phyloP scores from a whole-genome alignment of 1,140 invertebrate genomes.

The Fopius arisanus region DNA sequence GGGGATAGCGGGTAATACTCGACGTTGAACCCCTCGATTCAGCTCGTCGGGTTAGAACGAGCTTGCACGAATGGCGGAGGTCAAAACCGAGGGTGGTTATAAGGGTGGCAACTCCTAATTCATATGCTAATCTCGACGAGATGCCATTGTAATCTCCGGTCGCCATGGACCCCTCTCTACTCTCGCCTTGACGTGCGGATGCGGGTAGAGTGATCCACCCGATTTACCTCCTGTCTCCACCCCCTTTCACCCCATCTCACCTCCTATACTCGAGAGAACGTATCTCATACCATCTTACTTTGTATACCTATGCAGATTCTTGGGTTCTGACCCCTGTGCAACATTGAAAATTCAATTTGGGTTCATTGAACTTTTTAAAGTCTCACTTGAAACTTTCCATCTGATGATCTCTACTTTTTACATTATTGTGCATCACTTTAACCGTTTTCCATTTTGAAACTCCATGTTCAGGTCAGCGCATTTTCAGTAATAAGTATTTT shows the following conservation, averaged over 20 bases:
- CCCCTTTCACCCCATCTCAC: constrained; percentile 18
- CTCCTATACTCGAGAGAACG: neutral
- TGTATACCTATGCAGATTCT: constrained; percentile 49
- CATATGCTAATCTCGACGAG: constrained; percentile 65
- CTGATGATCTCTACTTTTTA: neutral
- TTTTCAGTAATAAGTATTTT: no score
- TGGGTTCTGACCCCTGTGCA: constrained; percentile 38
- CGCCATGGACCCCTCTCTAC: constrained; percentile 54
- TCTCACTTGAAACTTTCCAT: neutral
- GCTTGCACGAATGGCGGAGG: constrained; percentile 25
- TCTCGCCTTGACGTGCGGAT: constrained; percentile 55
- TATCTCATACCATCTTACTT: constrained; percentile 7
- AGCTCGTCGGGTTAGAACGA: constrained; percentile 29
- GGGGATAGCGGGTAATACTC: neutral
- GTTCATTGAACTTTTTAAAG: constrained; percentile 43
- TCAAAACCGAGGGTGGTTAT: constrained; percentile 22
- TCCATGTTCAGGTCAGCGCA: no score
- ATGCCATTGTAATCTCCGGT: constrained; percentile 66
- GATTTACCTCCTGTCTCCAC: constrained; percentile 11
- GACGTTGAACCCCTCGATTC: neutral
- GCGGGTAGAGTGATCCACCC: constrained; percentile 54
- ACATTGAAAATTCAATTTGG: constrained; percentile 51
- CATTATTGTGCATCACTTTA: neutral
- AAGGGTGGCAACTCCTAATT: constrained; percentile 54
- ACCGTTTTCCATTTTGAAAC: no score